phyloP scores from a whole-genome alignment of 2,888 invertebrate species.

The Alsophila aescularia region DNA sequence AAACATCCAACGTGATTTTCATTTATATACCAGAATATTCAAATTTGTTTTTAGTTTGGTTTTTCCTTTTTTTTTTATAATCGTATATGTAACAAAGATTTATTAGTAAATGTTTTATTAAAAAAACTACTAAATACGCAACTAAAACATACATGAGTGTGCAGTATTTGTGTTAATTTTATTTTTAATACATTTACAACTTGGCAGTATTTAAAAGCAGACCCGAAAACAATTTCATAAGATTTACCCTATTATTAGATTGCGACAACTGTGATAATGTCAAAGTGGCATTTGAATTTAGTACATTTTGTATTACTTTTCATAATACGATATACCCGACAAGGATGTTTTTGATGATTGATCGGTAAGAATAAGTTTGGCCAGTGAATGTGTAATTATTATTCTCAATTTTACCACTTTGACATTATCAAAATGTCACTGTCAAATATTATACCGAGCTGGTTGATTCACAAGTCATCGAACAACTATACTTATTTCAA shows the following conservation, averaged over 20 bases:
- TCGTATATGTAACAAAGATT: background rate
- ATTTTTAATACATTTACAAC: constrained; percentile 10
- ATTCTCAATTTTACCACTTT: no score
- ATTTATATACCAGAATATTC: no score
- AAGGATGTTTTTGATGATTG: no score
- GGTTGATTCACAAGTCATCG: constrained; percentile 26
- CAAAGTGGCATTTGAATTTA: constrained; percentile 20
- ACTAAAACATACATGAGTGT: constrained; percentile 27
- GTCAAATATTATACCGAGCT: constrained; percentile 24
- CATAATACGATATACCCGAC: no score
- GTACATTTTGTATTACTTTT: background rate
- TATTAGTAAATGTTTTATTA: constrained; percentile 13
- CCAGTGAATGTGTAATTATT: no score
- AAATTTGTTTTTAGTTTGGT: background rate
- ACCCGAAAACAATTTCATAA: constrained; percentile 27
- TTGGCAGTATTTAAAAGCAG: constrained; percentile 39
- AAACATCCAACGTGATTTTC: no score
- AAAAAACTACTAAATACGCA: constrained; percentile 1
- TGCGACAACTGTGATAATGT: constrained; percentile 20
- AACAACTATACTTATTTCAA: constrained; percentile 21
- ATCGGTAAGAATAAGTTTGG: no score
- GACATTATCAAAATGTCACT: constrained; percentile 27
- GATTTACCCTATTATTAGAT: constrained; percentile 19
- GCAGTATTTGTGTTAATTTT: constrained; percentile 28
- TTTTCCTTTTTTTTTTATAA: no score